Conservation (phyloP, 2,113 vertebrate species). For the Rana temporaria region DNA sequence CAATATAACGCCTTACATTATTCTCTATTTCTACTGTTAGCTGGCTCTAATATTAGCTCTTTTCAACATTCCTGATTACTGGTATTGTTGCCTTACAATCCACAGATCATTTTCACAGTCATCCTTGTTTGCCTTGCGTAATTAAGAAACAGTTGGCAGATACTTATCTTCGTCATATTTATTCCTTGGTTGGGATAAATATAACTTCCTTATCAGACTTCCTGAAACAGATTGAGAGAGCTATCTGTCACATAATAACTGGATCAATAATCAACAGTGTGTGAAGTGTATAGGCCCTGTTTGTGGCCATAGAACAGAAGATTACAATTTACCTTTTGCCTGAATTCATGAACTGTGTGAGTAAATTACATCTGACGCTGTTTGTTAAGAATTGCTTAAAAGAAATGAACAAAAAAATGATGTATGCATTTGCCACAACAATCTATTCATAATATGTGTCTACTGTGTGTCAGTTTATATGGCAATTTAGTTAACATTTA, state of each 20-base stretch:
- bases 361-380: too few relatives aligned
- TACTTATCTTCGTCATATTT: conserved; percentile 24
- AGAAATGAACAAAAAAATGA: too few relatives aligned
- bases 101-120: conserved; percentile 24
- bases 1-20: background rate
- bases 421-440: too few relatives aligned
- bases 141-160: conserved; percentile 9
- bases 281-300: background rate
- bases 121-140: background rate
- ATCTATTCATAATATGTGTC: too few relatives aligned
- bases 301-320: background rate
- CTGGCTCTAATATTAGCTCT: conserved; percentile 24
- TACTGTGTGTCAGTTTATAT: too few relatives aligned
- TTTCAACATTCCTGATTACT: conserved; percentile 23
- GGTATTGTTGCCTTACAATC: conserved; percentile 12
- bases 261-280: conserved; percentile 4
- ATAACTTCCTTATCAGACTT: conserved; percentile 23
- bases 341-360: background rate
- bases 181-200: conserved; percentile 5
- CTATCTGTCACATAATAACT: conserved; percentile 5
- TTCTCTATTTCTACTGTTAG: background rate
- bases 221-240: background rate
- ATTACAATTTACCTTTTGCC: conserved; percentile 2
- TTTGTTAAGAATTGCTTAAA: too few relatives aligned
- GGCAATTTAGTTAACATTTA: too few relatives aligned